Conservation (phyloP, 2,888 invertebrate species). For the Aricia artaxerxes region DNA sequence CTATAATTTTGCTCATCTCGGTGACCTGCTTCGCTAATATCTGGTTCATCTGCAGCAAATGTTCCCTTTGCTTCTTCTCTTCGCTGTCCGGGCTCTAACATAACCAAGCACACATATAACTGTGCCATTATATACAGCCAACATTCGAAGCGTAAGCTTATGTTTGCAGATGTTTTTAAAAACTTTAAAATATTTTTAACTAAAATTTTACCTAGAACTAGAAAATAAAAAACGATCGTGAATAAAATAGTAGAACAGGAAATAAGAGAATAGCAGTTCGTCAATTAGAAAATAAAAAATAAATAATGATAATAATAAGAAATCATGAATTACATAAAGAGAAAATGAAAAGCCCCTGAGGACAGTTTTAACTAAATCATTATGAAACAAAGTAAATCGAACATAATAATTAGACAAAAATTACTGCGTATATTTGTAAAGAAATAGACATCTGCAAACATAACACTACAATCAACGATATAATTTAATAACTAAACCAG, state of each 20-base stretch:
- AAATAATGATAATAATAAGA: too few relatives aligned
- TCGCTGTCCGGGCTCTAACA: slow-evolving; percentile 87
- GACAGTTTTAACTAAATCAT: background rate
- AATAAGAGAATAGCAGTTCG: too few relatives aligned
- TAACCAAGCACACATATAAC: slow-evolving; percentile 58
- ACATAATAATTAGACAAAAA: slow-evolving; percentile 16
- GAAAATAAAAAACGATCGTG: too few relatives aligned
- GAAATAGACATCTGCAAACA: slow-evolving; percentile 29
- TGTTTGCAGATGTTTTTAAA: slow-evolving; percentile 47
- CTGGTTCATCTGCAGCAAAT: slow-evolving; percentile 94
- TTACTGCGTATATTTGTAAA: background rate
- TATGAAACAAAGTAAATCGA: background rate
- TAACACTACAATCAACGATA: slow-evolving; percentile 7
- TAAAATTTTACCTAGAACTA: too few relatives aligned
- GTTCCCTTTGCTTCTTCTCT: slow-evolving; percentile 93
- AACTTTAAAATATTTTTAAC: background rate
- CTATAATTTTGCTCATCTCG: slow-evolving; percentile 96
- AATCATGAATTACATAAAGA: background rate
- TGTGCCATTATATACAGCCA: slow-evolving; percentile 69
- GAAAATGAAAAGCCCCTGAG: background rate
- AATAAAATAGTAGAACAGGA: too few relatives aligned
- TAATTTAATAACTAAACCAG: slow-evolving; percentile 28
- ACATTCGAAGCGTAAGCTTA: slow-evolving; percentile 69
- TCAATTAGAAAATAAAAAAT: too few relatives aligned
- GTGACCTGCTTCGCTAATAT: slow-evolving; percentile 96